Conservation (phyloP, 2,797 vertebrate genomes). For the Crocodylus rhombifer region DNA sequence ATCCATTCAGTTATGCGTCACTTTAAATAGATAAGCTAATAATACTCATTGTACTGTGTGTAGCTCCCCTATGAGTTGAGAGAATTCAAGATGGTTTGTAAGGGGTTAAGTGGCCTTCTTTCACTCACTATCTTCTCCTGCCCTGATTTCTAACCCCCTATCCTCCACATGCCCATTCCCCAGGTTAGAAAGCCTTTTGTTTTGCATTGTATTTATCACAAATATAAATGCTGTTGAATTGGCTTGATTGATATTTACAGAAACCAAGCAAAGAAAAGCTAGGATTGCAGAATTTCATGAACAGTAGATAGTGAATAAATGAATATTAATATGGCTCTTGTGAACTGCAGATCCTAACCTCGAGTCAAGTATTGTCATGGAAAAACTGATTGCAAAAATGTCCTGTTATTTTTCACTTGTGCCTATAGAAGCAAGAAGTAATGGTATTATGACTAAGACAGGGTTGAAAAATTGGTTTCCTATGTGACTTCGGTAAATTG, state of each 20-base stretch:
- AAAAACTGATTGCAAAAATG: background rate
- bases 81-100: background rate
- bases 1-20: background rate
- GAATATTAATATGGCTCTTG: background rate
- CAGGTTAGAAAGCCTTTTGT: background rate
- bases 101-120: background rate
- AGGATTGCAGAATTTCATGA: background rate
- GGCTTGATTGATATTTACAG: background rate
- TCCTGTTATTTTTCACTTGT: background rate
- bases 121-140: background rate
- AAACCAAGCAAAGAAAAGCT: background rate
- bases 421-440: background rate
- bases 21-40: no score
- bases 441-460: background rate
- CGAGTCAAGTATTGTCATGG: background rate
- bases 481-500: background rate
- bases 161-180: no score
- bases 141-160: no score
- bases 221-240: background rate
- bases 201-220: no score
- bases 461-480: background rate
- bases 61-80: background rate
- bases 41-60: background rate
- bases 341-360: background rate
- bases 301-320: background rate